Evolutionary conservation across 2,888 invertebrate species (phyloP), one percentile per base, ranked within the genome.

Genomic region (Platycheirus albimanus): DNA sequence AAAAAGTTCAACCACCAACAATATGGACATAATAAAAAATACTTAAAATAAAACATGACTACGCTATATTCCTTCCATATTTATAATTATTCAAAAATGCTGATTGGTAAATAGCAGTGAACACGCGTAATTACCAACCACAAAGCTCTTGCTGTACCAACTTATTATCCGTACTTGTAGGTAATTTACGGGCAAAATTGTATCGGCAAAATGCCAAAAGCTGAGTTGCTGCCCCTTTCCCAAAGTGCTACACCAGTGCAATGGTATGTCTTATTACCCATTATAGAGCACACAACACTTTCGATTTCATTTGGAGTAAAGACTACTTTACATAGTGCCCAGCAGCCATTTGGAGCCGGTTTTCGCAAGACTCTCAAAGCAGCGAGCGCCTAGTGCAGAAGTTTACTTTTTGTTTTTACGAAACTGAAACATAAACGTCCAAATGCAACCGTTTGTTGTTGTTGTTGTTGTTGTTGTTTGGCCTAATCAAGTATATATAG

Each of bases 221-320:
- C 54, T 36, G 28, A 11, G 30, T 33, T 51, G n/a, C n/a, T n/a
- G 20, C n/a, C 41, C 33, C 19, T 20, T 20, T 15, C n/a, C 15
- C 28, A 11, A 66, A 41, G 10, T 8, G 17, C 36, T 11, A 7
- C 30, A 13, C n/a, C 8, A 19, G 11, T 47, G 33, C 56, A 56
- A 47, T 45, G 20, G 30, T n/a, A n/a, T n/a, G n/a, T 47, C 19
- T 69, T 56, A 45, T 36, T 71, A 20, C 33, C 58, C 38, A 66
- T 76, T 81, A n/a, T n/a, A n/a, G n/a, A n/a, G 41, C 66, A 61
- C 61, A 81, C 71, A 67, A 67, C 63, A 64, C 81, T 81, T 81
- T 81, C 81, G 77, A 67, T 81, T 76, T 81, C 77, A 67, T 49
- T 71, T 67, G 11, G 13, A 28, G 54, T 67, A 71, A 36, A 52